A percentile compares a stretch with the other conserved stretches of the same genome.
phyloP scores from a whole-genome alignment of 2,797 vertebrate genomes.

The Helostoma temminkii region DNA sequence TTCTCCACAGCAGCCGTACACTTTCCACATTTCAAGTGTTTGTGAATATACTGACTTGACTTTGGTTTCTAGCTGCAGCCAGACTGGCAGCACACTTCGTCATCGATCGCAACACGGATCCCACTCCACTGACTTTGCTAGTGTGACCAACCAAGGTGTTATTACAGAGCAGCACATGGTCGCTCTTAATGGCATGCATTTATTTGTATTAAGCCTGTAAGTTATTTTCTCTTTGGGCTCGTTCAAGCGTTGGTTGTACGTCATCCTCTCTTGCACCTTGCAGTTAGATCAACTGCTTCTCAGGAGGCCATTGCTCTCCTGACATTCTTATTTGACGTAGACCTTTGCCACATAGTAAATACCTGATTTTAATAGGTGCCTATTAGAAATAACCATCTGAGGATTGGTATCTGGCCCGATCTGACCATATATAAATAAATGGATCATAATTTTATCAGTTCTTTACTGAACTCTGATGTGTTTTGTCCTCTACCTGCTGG shows the following conservation, averaged over 20 bases:
- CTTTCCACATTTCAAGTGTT: background rate
- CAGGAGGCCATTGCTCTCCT: background rate
- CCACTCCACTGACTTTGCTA: conserved; percentile 4
- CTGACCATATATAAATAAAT: background rate
- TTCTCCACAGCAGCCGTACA: background rate
- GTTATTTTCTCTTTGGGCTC: background rate
- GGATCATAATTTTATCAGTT: background rate
- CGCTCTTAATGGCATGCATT: background rate
- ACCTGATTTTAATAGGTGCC: conserved; percentile 35
- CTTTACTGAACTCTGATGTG: background rate
- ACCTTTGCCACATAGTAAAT: conserved; percentile 10
- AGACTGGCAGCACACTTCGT: background rate
- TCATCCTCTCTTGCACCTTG: background rate
- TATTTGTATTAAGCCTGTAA: background rate
- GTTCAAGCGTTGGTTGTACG: background rate
- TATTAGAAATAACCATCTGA: background rate
- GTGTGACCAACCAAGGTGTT: background rate
- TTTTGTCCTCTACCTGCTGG: background rate
- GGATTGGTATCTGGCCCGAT: no score
- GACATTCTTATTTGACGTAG: conserved; percentile 9
- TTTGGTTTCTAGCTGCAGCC: background rate
- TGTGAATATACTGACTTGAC: conserved; percentile 6
- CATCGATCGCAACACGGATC: conserved; percentile 1
- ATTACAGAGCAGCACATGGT: background rate
- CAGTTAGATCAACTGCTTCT: background rate